Conservation (phyloP, 2,888 invertebrate species). For the Drosophila algonquin region DNA sequence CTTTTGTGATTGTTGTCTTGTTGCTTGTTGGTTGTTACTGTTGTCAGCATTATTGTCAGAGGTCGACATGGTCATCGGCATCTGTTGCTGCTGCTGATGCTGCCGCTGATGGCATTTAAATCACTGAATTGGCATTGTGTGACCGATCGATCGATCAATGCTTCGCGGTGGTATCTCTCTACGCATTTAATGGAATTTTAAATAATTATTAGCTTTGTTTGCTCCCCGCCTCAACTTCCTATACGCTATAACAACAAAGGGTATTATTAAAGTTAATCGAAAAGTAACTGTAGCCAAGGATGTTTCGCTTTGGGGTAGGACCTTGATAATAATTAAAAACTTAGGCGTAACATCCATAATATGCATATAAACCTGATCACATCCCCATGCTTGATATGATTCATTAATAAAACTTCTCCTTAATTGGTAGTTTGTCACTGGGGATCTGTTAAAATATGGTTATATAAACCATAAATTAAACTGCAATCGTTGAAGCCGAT, state of each 20-base stretch:
- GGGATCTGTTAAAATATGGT: slow-evolving; percentile 12
- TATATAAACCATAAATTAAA: slow-evolving; percentile 18
- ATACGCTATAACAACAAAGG: slow-evolving; percentile 8
- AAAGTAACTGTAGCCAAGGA: slow-evolving; percentile 4
- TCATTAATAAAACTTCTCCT: neutral
- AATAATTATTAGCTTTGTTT: slow-evolving; percentile 66
- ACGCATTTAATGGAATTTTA: slow-evolving; percentile 71
- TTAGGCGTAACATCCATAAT: neutral
- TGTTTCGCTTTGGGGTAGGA: neutral
- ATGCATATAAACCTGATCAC: neutral
- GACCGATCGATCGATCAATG: slow-evolving; percentile 51
- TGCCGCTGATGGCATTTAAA: slow-evolving; percentile 71
- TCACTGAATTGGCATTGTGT: slow-evolving; percentile 48
- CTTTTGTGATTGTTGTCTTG: slow-evolving; percentile 32
- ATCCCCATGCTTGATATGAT: neutral
- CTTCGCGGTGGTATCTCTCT: slow-evolving; percentile 19
- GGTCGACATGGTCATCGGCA: slow-evolving; percentile 5
- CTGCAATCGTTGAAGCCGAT: neutral
- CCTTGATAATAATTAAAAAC: neutral
- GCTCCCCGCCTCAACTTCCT: slow-evolving; percentile 22
- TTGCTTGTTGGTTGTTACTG: slow-evolving; percentile 22
- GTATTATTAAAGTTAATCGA: slow-evolving; percentile 2
- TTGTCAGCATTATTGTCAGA: slow-evolving; percentile 17
- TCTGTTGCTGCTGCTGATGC: too few species aligned
- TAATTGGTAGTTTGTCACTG: slow-evolving; percentile 13